Evolutionary conservation across 2,888 invertebrate species (phyloP).

Genomic region (Teleogryllus oceanicus): DNA sequence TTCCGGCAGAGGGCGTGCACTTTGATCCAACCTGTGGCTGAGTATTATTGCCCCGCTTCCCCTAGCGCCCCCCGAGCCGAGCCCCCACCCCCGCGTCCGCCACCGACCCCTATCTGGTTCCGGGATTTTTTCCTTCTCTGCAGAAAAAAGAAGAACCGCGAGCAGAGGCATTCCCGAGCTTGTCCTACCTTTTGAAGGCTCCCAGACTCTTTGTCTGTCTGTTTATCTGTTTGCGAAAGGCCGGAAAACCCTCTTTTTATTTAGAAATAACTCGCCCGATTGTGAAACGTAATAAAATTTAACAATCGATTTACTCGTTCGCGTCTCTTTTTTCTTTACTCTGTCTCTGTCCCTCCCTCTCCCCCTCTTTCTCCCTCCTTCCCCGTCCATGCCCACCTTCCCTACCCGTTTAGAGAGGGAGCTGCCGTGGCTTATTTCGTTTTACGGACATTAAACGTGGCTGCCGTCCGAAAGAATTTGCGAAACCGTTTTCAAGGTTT

Average conservation of each 20-base stretch:
- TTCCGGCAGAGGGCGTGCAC: constrained; percentile 18
- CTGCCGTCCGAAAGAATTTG: constrained; percentile 1
- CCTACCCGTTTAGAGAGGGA: neutral
- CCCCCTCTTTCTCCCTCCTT: too few species aligned
- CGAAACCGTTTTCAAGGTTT: constrained; percentile 18
- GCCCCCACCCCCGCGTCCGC: neutral
- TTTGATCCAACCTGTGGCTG: constrained; percentile 18
- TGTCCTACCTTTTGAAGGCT: constrained; percentile 7
- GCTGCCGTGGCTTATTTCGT: constrained; percentile 3
- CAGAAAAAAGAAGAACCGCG: neutral
- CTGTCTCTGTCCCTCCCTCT: too few species aligned
- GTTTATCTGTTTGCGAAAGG: constrained; percentile 18
- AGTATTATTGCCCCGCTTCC: constrained; percentile 18
- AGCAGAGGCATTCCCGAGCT: constrained; percentile 8
- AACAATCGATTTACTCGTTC: neutral
- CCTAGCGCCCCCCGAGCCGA: neutral
- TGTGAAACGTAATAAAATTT: constrained; percentile 18
- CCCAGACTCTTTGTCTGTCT: constrained; percentile 18
- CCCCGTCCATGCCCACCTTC: too few species aligned
- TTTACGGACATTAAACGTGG: neutral
- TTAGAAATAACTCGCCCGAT: constrained; percentile 9
- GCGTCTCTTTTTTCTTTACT: neutral
- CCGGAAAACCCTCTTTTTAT: constrained; percentile 18
- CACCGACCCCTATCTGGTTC: neutral
- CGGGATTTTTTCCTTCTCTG: neutral